These are phyloP conservation scores for Apodemus sylvaticus DNA, from an alignment of 2,113 vertebrate genomes.

Conservation along the genomic window DNA sequence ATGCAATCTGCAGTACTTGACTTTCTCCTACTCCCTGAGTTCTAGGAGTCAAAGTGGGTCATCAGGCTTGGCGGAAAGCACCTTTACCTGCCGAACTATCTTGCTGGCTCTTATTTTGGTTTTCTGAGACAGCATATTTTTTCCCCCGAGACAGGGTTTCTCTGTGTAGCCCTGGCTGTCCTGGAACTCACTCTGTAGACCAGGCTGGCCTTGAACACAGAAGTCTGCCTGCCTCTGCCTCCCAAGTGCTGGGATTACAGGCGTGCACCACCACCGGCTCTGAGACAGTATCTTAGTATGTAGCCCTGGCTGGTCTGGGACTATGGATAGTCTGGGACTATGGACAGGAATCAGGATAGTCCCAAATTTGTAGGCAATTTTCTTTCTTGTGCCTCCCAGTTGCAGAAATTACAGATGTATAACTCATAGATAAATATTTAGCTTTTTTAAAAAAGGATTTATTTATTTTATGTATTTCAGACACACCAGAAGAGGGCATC, in stretches of 20 bases:
- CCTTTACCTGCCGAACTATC: not conserved
- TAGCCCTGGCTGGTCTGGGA: not conserved
- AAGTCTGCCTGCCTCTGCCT: too few species aligned
- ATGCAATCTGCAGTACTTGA: not conserved
- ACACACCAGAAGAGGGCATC: too few species aligned
- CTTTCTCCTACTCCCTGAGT: not conserved
- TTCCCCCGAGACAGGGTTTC: too few species aligned
- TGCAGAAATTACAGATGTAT: not conserved
- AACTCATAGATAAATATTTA: not conserved
- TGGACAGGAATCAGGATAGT: not conserved
- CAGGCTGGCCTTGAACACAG: too few species aligned
- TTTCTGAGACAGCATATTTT: not conserved
- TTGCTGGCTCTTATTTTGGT: not conserved
- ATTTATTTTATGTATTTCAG: too few species aligned
- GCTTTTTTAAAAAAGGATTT: not conserved
- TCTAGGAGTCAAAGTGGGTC: not conserved
- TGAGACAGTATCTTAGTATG: not conserved
- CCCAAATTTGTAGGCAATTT: not conserved
- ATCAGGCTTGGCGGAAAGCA: not conserved
- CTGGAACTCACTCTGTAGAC: too few species aligned
- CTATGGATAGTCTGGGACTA: not conserved
- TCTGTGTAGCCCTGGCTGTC: not conserved
- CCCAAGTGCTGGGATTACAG: too few species aligned
- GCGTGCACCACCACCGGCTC: too few species aligned
- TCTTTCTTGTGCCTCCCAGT: not conserved